Conservation (phyloP, 2,888 invertebrate species). For the Hirudinaria manillensis region DNA sequence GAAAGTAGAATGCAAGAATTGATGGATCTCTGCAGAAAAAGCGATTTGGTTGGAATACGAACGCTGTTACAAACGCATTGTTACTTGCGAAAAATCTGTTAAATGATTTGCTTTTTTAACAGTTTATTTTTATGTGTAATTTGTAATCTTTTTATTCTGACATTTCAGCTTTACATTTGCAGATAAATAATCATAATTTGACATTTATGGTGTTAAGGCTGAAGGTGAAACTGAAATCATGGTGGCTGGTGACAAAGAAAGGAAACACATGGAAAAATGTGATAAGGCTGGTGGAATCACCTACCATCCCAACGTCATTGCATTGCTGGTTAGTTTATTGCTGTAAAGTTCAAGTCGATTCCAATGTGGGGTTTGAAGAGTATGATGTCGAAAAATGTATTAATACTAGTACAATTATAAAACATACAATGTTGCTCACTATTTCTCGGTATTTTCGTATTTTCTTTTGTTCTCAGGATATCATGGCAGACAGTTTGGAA, state of each 20-base stretch:
- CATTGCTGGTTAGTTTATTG: slow-evolving; percentile 54
- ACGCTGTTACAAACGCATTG: background rate
- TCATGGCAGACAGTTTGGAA: slow-evolving; percentile 27
- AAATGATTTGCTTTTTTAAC: background rate
- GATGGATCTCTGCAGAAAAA: slow-evolving; percentile 64
- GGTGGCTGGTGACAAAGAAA: slow-evolving; percentile 80
- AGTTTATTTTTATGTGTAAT: background rate
- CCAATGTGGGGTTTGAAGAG: too few species aligned
- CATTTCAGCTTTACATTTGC: background rate
- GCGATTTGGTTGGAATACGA: slow-evolving; percentile 64
- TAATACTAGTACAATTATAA: background rate
- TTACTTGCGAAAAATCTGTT: background rate
- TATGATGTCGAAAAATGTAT: too few species aligned
- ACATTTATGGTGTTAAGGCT: slow-evolving; percentile 41
- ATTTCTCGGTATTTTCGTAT: background rate
- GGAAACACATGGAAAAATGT: slow-evolving; percentile 63
- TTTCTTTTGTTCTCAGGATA: slow-evolving; percentile 21
- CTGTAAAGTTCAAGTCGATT: background rate
- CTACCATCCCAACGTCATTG: slow-evolving; percentile 72
- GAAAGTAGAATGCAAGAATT: slow-evolving; percentile 62
- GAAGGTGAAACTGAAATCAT: slow-evolving; percentile 63
- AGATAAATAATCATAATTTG: background rate
- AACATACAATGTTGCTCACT: background rate
- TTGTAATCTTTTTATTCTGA: background rate
- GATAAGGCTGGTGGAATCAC: slow-evolving; percentile 69